phyloP scores from a whole-genome alignment of 2,888 invertebrate species.

The Platerodrilus igneus region DNA sequence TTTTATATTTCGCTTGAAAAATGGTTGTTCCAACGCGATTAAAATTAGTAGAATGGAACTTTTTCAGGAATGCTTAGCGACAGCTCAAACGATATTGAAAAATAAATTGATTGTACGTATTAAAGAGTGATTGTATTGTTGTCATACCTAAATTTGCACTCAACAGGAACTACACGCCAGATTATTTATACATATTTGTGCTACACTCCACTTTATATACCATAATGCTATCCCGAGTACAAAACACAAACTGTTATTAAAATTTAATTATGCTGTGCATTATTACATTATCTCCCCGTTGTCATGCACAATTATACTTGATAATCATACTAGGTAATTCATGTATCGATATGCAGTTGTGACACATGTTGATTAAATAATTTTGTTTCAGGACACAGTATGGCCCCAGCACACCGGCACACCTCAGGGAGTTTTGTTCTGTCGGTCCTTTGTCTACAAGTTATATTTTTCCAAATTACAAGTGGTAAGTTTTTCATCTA shows the following conservation, averaged over 20 bases:
- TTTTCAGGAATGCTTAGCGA: background rate
- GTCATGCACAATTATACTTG: too few relatives aligned
- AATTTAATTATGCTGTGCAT: constrained; percentile 9
- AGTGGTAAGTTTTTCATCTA: constrained; percentile 62
- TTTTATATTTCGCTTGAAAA: too few relatives aligned
- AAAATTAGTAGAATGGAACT: background rate
- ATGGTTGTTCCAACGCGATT: too few relatives aligned
- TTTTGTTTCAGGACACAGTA: constrained; percentile 68
- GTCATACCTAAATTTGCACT: constrained; percentile 8
- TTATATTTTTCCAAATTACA: constrained; percentile 70
- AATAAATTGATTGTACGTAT: background rate
- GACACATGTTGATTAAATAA: too few relatives aligned
- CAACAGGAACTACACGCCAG: constrained; percentile 6
- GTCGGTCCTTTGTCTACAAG: constrained; percentile 69
- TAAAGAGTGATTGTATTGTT: background rate
- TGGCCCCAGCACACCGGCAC: constrained; percentile 80
- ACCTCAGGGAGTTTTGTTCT: constrained; percentile 75
- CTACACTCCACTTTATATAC: constrained; percentile 8
- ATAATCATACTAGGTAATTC: too few relatives aligned
- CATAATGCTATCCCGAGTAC: constrained; percentile 8
- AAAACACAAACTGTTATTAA: constrained; percentile 3
- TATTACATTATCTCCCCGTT: background rate
- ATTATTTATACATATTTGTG: constrained; percentile 8
- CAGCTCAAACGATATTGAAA: background rate
- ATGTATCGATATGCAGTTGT: too few relatives aligned